Conservation (phyloP, 2,797 vertebrate species). For the Gobio occitaniae region DNA sequence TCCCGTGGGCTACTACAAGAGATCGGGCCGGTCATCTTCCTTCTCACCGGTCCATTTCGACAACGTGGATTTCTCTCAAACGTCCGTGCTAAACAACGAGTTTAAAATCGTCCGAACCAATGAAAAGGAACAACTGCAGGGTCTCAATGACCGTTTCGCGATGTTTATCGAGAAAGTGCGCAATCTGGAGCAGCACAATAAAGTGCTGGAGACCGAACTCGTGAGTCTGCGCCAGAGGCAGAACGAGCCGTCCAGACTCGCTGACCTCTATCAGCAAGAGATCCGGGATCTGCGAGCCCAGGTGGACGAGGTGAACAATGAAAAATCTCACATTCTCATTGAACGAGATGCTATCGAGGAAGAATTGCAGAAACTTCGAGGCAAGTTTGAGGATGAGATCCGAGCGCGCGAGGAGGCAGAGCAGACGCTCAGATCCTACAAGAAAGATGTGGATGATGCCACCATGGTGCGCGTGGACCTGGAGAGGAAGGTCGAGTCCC, state of each 20-base stretch:
- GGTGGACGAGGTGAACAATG: constrained; percentile 77
- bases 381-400: constrained; percentile 79
- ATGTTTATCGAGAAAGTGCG: constrained; percentile 84
- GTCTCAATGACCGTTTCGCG: constrained; percentile 85
- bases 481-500: constrained; percentile 79
- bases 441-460: constrained; percentile 80
- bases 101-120: constrained; percentile 77
- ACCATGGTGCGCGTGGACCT: constrained; percentile 79
- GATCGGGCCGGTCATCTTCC: constrained; percentile 65
- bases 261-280: constrained; percentile 81
- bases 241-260: constrained; percentile 77
- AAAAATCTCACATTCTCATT: constrained; percentile 75
- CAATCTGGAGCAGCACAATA: constrained; percentile 83
- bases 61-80: constrained; percentile 73
- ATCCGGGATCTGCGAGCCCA: constrained; percentile 79
- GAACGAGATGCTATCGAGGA: constrained; percentile 77
- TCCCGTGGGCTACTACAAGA: constrained; percentile 61
- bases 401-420: constrained; percentile 79
- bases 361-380: constrained; percentile 72
- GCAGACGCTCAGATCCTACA: constrained; percentile 74
- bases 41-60: constrained; percentile 67
- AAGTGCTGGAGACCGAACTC: constrained; percentile 80
- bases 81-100: constrained; percentile 74
- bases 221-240: constrained; percentile 76
- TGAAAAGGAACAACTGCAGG: constrained; percentile 85